Evolutionary conservation across 2,888 invertebrate species (phyloP), one percentile per base, ranked within the genome.

Genomic region (Mylabris sibirica): DNA sequence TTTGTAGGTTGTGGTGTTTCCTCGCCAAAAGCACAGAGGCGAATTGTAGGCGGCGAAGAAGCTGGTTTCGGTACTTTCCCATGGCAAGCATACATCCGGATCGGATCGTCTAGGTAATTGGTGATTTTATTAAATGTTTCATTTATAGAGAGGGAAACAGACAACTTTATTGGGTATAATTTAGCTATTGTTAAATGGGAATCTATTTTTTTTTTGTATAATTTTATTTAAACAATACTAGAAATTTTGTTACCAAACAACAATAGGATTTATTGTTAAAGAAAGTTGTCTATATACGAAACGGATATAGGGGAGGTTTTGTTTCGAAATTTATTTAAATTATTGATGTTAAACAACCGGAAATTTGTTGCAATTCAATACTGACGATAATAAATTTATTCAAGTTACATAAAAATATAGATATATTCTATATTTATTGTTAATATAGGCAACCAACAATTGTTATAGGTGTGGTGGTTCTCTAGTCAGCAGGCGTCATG

Each of bases 81-180:
- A 26, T 97, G 97, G 97, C 96, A 96, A 87, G 96, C 96, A 0
- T 97, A 97, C 85, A 97, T 97, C 80, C 89, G 96, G 81, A 96
- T 97, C 69, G 96, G 96, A 72, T 95, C 96, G 59, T 96, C 96
- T 77, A 90, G 92, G 92, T 92, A 66, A 30, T 59, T 49, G 44
- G 1, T 2, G 11, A 53, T 22, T 6, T 53, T 9, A 53, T 53
- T 11, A 49, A 49, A 9, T 49, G 5, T 17, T 49, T 17, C 20
- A 17, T 17, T 49, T 49, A 17, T 2, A 14, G 14, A 41, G 14
- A 44, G n/a, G n/a, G 2, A 14, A 57, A 24, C 3, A 24, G 12
- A 22, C 9, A 57, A 14, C 1, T 57, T 57, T 57, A 24, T 57
- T 57, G 57, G 57, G 14, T 57, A 12, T 9, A 57, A 49, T 49